Base-by-base conservation (phyloP, 2,888 invertebrate species). In the Latrodectus elegans region DNA sequence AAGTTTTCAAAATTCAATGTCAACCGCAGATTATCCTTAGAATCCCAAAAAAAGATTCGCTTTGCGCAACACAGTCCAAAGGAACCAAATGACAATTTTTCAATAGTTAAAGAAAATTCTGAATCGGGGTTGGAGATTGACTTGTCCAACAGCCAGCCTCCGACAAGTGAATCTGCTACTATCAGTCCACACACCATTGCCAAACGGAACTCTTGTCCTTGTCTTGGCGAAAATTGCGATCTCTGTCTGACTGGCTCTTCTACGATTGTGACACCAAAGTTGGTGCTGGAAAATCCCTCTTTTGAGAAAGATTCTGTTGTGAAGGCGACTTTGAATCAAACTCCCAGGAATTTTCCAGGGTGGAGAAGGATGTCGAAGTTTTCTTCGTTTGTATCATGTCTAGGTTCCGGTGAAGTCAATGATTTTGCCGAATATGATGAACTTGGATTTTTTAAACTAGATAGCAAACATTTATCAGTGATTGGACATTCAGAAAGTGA, bases 401-500 rank as follows among this genome's bases (percentile, higher is more conserved):
- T 88, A 6, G 87, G 87, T 4, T 88, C 82, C 8, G 82, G 82
- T 4, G 82, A 87, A 52, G 83, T 78, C 11, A 87, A 68, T 60
- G 86, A 87, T 17, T 67, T 73, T 10, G 65, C 72, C 0, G 79
- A 60, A 4, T 77, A 74, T 17, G 83, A 82, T 15, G 78, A 78
- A 17, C 6, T 77, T 17, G 22, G 11, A n/a, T 6, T 14, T 4
- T 8, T n/a, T 1, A 67, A 68, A 26, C 38, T 70, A 14, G 26
- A 17, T 6, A 72, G 74, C 15, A 75, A 72, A 12, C 65, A 72
- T 12, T 53, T 81, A 22, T 73, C 82, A 12, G 64, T 83, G 0
- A 88, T 84, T 1, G 84, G 84, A 8, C 88, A 88, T 68, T 88
- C 88, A 14, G 88, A 88, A n/a, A 88, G 88, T 70, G 88, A 88